Conservation (phyloP, 1,140 invertebrate species). For the Pristionchus pacificus region DNA sequence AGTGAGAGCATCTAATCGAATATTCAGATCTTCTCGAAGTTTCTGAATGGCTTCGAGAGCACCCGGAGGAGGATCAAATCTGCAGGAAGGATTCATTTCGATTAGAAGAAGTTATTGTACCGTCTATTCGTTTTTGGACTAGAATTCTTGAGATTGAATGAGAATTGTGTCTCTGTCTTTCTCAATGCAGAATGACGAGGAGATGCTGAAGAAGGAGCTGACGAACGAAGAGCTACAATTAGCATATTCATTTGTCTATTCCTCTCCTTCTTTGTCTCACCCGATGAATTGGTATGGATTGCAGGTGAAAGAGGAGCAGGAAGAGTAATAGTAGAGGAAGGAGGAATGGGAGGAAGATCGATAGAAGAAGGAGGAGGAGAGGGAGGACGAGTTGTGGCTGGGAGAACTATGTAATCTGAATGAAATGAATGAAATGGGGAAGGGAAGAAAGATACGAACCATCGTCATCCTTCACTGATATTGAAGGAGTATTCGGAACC, state of each 20-base stretch:
- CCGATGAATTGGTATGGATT: no score
- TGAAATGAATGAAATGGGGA: background rate
- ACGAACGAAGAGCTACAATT: no score
- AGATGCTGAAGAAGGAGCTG: background rate
- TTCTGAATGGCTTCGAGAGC: constrained; percentile 33
- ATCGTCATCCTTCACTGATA: background rate
- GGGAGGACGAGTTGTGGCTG: background rate
- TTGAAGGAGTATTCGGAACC: no score
- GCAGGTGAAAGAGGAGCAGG: background rate
- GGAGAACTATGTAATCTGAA: no score
- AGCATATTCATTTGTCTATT: no score
- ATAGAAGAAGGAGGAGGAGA: background rate
- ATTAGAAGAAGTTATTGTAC: no score
- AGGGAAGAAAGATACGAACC: background rate
- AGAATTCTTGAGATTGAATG: constrained; percentile 4
- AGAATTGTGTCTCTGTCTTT: background rate
- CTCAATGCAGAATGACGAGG: constrained; percentile 3
- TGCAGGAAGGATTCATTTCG: constrained; percentile 18
- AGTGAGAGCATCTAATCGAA: constrained; percentile 39
- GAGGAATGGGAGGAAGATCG: background rate
- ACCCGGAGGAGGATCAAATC: constrained; percentile 33
- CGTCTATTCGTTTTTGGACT: constrained; percentile 5
- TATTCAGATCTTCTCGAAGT: constrained; percentile 33
- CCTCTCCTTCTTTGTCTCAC: no score
- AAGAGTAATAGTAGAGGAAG: background rate